Conservation (phyloP, 2,888 invertebrate genomes). For the Beris morrisii region DNA sequence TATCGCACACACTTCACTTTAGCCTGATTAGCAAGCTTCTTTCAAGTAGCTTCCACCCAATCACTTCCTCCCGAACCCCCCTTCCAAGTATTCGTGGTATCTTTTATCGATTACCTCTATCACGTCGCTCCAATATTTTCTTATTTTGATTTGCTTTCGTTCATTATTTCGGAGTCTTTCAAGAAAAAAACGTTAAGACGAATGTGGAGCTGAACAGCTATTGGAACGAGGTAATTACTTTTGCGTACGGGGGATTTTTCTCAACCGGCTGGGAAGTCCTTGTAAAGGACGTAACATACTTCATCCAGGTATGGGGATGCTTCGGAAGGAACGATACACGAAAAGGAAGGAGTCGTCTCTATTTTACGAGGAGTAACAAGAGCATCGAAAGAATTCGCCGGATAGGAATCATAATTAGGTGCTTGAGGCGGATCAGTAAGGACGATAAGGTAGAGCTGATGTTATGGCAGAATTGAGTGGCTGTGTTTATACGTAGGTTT, state of each 20-base stretch:
- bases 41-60: too few species aligned
- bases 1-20: not conserved
- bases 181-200: not conserved
- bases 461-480: slow-evolving; percentile 6
- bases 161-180: not conserved
- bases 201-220: not conserved
- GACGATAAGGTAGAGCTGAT: not conserved
- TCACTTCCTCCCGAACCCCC: too few species aligned
- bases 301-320: not conserved
- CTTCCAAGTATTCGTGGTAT: too few species aligned
- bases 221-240: slow-evolving; percentile 9
- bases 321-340: not conserved
- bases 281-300: not conserved
- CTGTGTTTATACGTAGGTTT: not conserved
- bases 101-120: too few species aligned
- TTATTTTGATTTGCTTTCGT: too few species aligned
- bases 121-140: too few species aligned
- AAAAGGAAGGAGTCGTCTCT: not conserved
- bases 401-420: slow-evolving; percentile 14
- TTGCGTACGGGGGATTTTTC: slow-evolving; percentile 3
- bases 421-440: slow-evolving; percentile 10
- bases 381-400: not conserved
- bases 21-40: not conserved
- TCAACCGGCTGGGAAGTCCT: not conserved
- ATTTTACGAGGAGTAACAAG: not conserved